Base-by-base conservation (phyloP, 2,888 invertebrate species). In the Caenorhabditis imperialis region DNA sequence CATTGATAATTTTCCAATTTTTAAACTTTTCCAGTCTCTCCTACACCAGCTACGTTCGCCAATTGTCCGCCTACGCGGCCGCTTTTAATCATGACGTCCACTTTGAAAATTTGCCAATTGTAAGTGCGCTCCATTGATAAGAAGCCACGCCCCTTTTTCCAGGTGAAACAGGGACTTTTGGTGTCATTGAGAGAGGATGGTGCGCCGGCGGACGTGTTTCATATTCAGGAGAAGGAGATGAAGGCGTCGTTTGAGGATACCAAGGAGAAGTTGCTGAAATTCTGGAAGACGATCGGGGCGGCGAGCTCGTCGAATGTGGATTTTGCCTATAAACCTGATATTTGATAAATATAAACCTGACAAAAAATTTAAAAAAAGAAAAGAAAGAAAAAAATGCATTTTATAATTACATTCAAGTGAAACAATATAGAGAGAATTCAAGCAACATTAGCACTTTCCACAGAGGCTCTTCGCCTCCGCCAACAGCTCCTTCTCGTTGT, bases 401-500 rank as follows among this genome's bases (percentile, higher is more conserved):
- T 44, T 2, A 12, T 35, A 27, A 45, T 8, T 22, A 51, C 33
- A 25, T 12, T 10, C 51, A 63, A 51, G 44, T 62, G 44, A 45
- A 57, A 58, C 47, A 30, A 47, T 25, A 7, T 22, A 18, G 45
- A n/a, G 27, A 23, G 40, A 23, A 48, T 27, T 1, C 16, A 48
- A 51, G 20, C n/a, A 12, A 10, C 5, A 25, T 61, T 79, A 79
- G 50, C 69, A 70, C 61, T 84, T 84, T 22, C 55, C 51, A 38
- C 72, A 45, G 10, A 82, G 69, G 35, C 54, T 60, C 40, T 69
- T 60, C 8, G 78, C 81, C 23, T 82, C 81, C 23, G 71, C 61
- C 16, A 80, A 61, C 10, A 78, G 50, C 33, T 77, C 80, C 50
- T 71, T 60, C 40, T 84, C 84, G 18, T 45, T 58, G 23, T 78